Percentiles rank a stretch among this genome's conserved stretches.
phyloP scores from a whole-genome alignment of 2,797 vertebrate species.

The Pitangus sulphuratus region DNA sequence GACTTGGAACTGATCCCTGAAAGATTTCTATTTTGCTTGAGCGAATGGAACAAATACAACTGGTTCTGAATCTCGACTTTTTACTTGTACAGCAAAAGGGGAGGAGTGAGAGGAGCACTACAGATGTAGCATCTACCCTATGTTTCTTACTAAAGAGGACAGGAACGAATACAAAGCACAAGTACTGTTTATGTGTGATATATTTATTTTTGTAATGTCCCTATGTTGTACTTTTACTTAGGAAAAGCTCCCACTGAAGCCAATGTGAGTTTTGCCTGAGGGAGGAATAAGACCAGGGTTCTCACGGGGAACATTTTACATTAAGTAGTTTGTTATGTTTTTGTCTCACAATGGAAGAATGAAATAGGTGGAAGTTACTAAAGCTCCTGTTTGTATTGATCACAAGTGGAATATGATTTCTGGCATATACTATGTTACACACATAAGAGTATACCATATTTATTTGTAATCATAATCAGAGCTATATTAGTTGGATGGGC shows the following conservation, averaged over 20 bases:
- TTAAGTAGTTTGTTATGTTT: background rate
- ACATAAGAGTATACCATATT: conserved; percentile 9
- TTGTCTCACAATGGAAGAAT: conserved; percentile 35
- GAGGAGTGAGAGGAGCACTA: background rate
- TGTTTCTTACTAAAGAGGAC: background rate
- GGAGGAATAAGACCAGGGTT: conserved; percentile 13
- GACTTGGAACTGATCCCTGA: background rate
- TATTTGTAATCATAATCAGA: conserved; percentile 25
- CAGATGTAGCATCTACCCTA: background rate
- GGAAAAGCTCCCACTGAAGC: conserved; percentile 18
- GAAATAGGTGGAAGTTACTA: conserved; percentile 5
- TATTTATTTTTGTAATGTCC: background rate
- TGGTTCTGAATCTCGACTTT: background rate
- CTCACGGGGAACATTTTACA: background rate
- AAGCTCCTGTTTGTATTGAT: conserved; percentile 28
- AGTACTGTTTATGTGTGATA: background rate
- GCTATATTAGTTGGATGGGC: conserved; percentile 17
- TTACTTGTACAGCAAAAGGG: background rate
- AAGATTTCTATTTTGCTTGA: conserved; percentile 1
- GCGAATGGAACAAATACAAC: background rate
- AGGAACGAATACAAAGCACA: background rate
- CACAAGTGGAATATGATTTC: conserved; percentile 26
- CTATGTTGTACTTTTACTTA: background rate
- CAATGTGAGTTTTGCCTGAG: conserved; percentile 25
- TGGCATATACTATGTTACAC: conserved; percentile 12